phyloP scores from a whole-genome alignment of 2,113 vertebrate species.

The Silurus meridionalis region DNA sequence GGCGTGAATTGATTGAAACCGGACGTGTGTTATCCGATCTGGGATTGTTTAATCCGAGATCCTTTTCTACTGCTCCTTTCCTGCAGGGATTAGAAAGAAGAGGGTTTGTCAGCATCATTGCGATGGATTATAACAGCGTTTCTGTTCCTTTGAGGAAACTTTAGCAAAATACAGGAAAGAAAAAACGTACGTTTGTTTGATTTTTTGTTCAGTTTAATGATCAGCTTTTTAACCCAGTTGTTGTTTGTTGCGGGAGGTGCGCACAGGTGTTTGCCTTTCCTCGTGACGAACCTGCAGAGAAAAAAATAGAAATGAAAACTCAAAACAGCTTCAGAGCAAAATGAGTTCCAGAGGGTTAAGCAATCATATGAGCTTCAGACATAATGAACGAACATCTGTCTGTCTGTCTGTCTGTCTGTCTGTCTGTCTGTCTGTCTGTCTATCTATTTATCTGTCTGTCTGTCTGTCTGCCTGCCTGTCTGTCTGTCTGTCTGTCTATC shows the following conservation, averaged over 20 bases:
- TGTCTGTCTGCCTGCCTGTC: background rate
- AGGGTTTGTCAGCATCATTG: background rate
- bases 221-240: slow-evolving; percentile 53
- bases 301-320: background rate
- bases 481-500: too few species aligned
- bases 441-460: background rate
- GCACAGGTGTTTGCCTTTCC: slow-evolving; percentile 43
- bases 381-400: background rate
- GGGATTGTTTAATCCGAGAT: background rate
- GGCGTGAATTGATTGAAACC: background rate
- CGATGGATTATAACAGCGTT: background rate
- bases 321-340: background rate
- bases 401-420: background rate
- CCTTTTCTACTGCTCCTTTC: slow-evolving; percentile 7
- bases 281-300: slow-evolving; percentile 53
- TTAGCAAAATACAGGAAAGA: background rate
- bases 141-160: background rate
- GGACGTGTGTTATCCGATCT: background rate
- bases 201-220: slow-evolving; percentile 21
- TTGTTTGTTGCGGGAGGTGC: slow-evolving; percentile 44
- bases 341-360: background rate
- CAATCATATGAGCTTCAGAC: background rate
- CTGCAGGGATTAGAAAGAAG: slow-evolving; percentile 27
- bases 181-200: slow-evolving; percentile 17
- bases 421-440: background rate